Percentiles rank a stretch among this genome's conserved stretches.
Conservation (phyloP, 2,888 invertebrate species). For the Drosophila vallismaia region DNA sequence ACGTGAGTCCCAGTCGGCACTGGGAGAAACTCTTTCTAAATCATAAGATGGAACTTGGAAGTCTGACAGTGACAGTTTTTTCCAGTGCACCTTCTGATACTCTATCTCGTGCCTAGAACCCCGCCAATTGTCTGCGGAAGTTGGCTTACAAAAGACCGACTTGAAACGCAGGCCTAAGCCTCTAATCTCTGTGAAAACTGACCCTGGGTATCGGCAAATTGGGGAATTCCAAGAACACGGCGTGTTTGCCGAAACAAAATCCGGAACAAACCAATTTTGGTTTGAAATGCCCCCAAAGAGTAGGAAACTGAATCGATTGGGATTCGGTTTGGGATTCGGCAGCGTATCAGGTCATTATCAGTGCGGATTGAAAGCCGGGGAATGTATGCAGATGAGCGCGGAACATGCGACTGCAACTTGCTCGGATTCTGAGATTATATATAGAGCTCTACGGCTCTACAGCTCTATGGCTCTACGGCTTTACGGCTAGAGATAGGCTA, state of each 20-base stretch:
- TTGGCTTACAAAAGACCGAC: background rate
- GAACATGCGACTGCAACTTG: constrained; percentile 28
- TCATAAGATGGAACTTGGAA: background rate
- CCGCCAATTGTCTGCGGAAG: background rate
- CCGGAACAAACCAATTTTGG: background rate
- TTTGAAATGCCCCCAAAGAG: no score
- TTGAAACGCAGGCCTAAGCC: background rate
- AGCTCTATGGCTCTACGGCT: no score
- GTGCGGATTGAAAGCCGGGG: constrained; percentile 3
- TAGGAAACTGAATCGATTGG: no score
- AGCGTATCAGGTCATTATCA: background rate
- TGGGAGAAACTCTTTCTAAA: background rate
- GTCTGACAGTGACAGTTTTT: background rate
- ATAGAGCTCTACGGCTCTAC: background rate
- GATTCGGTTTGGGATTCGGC: no score
- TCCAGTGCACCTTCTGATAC: background rate
- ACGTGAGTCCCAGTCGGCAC: constrained; percentile 20
- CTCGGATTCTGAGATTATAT: background rate
- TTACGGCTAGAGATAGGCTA: background rate
- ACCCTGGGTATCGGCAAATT: background rate
- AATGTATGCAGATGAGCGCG: constrained; percentile 38
- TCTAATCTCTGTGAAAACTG: constrained; percentile 10
- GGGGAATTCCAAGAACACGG: constrained; percentile 19
- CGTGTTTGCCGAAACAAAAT: background rate
- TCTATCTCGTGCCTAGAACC: background rate